A percentile compares a stretch with the other conserved stretches of the same genome.
Conservation (phyloP, 2,797 vertebrate genomes). For the Pempheris klunzingeri region DNA sequence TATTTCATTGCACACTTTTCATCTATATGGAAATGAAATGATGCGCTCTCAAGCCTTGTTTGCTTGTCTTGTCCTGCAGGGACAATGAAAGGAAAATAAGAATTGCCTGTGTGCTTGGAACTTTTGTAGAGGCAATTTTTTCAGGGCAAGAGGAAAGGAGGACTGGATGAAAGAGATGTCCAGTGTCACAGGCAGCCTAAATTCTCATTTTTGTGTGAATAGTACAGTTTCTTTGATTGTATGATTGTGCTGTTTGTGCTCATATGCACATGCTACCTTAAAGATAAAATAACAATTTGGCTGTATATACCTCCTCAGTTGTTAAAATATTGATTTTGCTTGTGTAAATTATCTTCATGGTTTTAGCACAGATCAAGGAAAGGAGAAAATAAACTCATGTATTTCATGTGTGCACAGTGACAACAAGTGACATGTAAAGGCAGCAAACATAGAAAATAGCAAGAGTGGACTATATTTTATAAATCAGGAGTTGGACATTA, state of each 20-base stretch:
- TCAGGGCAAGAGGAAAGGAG: slow-evolving; percentile 60
- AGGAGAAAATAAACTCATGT: neutral
- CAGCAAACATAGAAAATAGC: neutral
- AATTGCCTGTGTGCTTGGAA: slow-evolving; percentile 70
- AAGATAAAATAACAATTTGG: slow-evolving; percentile 36
- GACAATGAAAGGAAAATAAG: slow-evolving; percentile 81
- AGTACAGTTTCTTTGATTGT: slow-evolving; percentile 42
- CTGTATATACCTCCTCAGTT: slow-evolving; percentile 5
- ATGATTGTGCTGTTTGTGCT: slow-evolving; percentile 57
- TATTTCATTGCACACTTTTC: slow-evolving; percentile 82
- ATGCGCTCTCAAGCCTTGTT: slow-evolving; percentile 75
- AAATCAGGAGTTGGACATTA: neutral
- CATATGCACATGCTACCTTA: slow-evolving; percentile 30
- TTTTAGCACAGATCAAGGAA: neutral
- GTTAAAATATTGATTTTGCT: slow-evolving; percentile 9
- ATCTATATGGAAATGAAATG: slow-evolving; percentile 87
- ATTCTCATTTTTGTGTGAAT: slow-evolving; percentile 64
- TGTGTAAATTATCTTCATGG: neutral
- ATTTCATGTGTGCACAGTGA: neutral
- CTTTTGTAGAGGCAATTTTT: slow-evolving; percentile 73
- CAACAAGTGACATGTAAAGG: neutral
- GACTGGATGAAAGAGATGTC: slow-evolving; percentile 62
- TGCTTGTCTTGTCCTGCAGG: slow-evolving; percentile 77
- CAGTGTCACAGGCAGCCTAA: slow-evolving; percentile 63
- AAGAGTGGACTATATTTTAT: neutral